Percentiles rank a stretch among this genome's conserved stretches.
Conservation (phyloP, 2,888 invertebrate genomes). For the Tortrix viridana region DNA sequence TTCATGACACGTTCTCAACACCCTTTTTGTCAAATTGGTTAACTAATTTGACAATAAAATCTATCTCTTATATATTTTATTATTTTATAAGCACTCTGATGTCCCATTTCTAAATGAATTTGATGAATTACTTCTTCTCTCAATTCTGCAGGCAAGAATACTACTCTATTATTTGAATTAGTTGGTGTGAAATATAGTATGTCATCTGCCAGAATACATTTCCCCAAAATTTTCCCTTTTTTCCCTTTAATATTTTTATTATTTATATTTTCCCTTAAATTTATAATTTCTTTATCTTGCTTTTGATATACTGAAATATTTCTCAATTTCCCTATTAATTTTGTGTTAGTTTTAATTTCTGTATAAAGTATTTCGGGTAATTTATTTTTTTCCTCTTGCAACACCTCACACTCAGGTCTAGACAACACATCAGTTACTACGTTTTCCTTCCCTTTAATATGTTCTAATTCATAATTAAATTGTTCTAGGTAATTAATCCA, state of each 20-base stretch:
- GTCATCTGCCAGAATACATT: slow-evolving; percentile 9
- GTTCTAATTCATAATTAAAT: slow-evolving; percentile 43
- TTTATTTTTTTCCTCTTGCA: slow-evolving; percentile 37
- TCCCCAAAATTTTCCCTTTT: not conserved
- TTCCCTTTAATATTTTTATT: not conserved
- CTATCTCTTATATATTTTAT: slow-evolving; percentile 40
- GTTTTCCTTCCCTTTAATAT: slow-evolving; percentile 39
- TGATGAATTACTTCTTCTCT: slow-evolving; percentile 27
- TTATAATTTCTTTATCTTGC: too few relatives aligned
- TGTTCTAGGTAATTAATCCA: slow-evolving; percentile 45
- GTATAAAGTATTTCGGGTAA: slow-evolving; percentile 36
- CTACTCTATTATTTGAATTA: not conserved
- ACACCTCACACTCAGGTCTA: slow-evolving; percentile 24
- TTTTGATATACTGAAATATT: too few relatives aligned
- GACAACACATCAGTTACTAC: slow-evolving; percentile 38
- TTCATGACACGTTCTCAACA: slow-evolving; percentile 37
- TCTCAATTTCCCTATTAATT: not conserved
- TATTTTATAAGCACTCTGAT: slow-evolving; percentile 42
- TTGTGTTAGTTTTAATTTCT: slow-evolving; percentile 16
- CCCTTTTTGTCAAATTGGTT: slow-evolving; percentile 23
- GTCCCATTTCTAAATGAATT: slow-evolving; percentile 43
- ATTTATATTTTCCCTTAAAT: not conserved
- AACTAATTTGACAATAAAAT: slow-evolving; percentile 41
- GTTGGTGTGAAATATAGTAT: not conserved
- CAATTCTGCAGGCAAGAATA: slow-evolving; percentile 29